Evolutionary conservation across 23 tunicate species (phyloP), one percentile per base, ranked within the genome.

Genomic region (Styela clava): DNA sequence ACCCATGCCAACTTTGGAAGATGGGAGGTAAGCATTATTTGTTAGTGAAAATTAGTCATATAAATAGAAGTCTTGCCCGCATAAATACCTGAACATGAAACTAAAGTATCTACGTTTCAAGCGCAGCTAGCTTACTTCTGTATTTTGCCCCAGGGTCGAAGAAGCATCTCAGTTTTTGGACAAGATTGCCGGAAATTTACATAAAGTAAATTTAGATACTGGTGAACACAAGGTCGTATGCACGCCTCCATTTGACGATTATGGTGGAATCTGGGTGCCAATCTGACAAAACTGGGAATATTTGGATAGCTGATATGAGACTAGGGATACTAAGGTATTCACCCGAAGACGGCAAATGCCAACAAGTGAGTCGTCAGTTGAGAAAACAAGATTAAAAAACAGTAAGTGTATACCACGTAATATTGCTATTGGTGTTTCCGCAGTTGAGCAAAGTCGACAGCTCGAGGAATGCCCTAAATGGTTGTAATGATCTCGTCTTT

Each of bases 191-290:
- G 94, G 94, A 35, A 84, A 64, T 28, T 63, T 89, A 31, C 79
- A 79, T 36, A 19, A 24, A 23, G 44, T 89, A n/a, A 71, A 89
- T 51, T 23, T 79, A 16, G 69, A 79, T 2, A 35, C 80, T 35
- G 94, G 94, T 29, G 28, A 62, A 22, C 35, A 51, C 3, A 65
- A 29, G 2, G 74, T 78, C 1, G 82, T 36, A 12, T 89, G 85
- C 77, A 73, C 56, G 3, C 94, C 94, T 2, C 71, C 74, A 12
- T 70, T 84, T 33, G 82, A 72, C 44, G 88, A 85, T 16, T 89
- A 84, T 56, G 94, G 94, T 2, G 94, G 94, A 16, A 69, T 88
- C 94, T 32, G 94, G 94, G 1, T 84, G 88, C 51, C 94, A 89
- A 33, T 63, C 77, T 18, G 94, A 89, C 74, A 84, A 78, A 74